Conservation (phyloP, 2,888 invertebrate species). For the Amphipyra berbera region DNA sequence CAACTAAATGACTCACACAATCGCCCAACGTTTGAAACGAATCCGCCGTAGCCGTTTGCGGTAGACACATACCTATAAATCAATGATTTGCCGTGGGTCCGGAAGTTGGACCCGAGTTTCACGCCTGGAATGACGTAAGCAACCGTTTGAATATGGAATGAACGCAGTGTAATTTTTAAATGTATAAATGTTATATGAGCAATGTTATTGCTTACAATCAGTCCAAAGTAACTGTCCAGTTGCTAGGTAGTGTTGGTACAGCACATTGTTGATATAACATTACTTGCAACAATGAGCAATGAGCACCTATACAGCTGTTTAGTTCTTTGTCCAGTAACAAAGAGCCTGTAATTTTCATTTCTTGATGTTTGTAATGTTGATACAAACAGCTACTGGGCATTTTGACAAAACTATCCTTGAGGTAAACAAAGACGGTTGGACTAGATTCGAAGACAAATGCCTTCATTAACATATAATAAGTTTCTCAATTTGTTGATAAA, state of each 20-base stretch:
- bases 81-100: too few species aligned
- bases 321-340: slow-evolving; percentile 33
- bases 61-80: too few species aligned
- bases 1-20: not conserved
- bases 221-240: too few species aligned
- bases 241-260: not conserved
- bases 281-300: slow-evolving; percentile 7
- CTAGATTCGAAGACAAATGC: slow-evolving; percentile 31
- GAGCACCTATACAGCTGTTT: slow-evolving; percentile 13
- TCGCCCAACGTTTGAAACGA: not conserved
- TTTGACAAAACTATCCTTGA: slow-evolving; percentile 31
- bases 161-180: too few species aligned
- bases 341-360: slow-evolving; percentile 25
- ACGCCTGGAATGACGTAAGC: too few species aligned
- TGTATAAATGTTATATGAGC: too few species aligned
- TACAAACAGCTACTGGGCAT: slow-evolving; percentile 21
- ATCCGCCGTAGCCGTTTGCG: not conserved
- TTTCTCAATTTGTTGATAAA: slow-evolving; percentile 43
- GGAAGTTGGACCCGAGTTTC: too few species aligned
- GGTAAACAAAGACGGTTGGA: slow-evolving; percentile 28
- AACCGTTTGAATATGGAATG: too few species aligned
- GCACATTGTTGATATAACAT: slow-evolving; percentile 36
- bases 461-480: slow-evolving; percentile 50
- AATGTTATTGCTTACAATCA: too few species aligned
- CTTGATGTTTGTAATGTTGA: slow-evolving; percentile 13